phyloP scores from a whole-genome alignment of 1,140 invertebrate genomes.

The Drosophila dunni region DNA sequence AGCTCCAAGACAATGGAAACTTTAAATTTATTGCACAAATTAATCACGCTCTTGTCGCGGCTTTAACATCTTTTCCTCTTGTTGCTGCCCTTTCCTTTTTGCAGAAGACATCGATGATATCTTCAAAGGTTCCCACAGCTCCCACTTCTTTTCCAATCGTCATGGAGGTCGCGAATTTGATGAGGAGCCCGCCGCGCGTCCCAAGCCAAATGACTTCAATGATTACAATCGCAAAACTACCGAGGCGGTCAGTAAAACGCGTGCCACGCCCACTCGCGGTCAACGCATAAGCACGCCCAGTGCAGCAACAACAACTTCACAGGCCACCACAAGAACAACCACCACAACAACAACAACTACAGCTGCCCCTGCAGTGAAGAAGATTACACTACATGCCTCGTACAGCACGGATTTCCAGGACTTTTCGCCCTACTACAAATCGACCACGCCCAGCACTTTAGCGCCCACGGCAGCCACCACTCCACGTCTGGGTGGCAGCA shows the following conservation, averaged over 20 bases:
- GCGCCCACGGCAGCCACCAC: slow-evolving; percentile 50
- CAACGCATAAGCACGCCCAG: slow-evolving; percentile 32
- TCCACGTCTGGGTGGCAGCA: slow-evolving; percentile 55
- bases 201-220: slow-evolving; percentile 67
- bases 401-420: slow-evolving; percentile 73
- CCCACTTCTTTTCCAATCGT: slow-evolving; percentile 88
- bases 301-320: slow-evolving; percentile 10
- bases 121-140: slow-evolving; percentile 87
- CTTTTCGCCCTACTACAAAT: slow-evolving; percentile 45
- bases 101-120: slow-evolving; percentile 85
- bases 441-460: slow-evolving; percentile 44
- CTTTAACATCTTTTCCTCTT: slow-evolving; percentile 2
- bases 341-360: slow-evolving; percentile 46
- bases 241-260: slow-evolving; percentile 47
- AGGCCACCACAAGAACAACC: slow-evolving; percentile 14
- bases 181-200: slow-evolving; percentile 79
- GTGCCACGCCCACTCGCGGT: slow-evolving; percentile 60
- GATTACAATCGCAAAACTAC: slow-evolving; percentile 75
- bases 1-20: slow-evolving; percentile 62
- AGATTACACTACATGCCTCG: slow-evolving; percentile 67
- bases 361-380: slow-evolving; percentile 52
- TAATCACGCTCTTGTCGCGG: slow-evolving; percentile 56
- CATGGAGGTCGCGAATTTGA: slow-evolving; percentile 85
- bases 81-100: slow-evolving; percentile 4
- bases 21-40: slow-evolving; percentile 58